phyloP scores from a whole-genome alignment of 2,888 invertebrate species.

The Boloria euphrosyne region DNA sequence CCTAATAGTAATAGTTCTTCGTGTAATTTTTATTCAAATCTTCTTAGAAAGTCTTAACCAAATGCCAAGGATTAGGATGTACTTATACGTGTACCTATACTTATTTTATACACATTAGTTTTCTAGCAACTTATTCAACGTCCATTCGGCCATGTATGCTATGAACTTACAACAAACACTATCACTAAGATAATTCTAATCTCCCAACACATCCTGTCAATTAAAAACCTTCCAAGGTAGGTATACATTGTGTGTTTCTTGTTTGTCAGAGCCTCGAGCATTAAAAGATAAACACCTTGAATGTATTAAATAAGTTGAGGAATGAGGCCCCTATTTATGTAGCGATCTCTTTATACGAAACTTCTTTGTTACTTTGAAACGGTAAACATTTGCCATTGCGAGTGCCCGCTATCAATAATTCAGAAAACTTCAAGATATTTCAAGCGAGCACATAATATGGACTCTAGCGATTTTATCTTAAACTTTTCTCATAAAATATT shows the following conservation, averaged over 20 bases:
- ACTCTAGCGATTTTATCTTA: slow-evolving; percentile 16
- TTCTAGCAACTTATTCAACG: too few species aligned
- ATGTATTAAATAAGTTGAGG: slow-evolving; percentile 26
- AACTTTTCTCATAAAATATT: slow-evolving; percentile 30
- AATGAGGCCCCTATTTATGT: slow-evolving; percentile 18
- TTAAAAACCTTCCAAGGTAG: slow-evolving; percentile 6
- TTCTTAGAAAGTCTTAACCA: too few species aligned
- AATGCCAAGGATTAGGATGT: too few species aligned
- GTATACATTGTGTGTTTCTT: neutral
- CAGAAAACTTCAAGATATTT: slow-evolving; percentile 15
- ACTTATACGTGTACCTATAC: too few species aligned
- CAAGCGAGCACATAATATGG: slow-evolving; percentile 9
- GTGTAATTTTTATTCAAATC: too few species aligned
- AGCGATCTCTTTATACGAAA: slow-evolving; percentile 27
- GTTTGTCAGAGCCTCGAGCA: slow-evolving; percentile 1
- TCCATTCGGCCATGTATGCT: too few species aligned
- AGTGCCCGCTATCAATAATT: slow-evolving; percentile 15
- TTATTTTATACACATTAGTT: too few species aligned
- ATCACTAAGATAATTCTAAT: neutral
- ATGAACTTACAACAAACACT: too few species aligned
- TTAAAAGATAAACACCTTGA: slow-evolving; percentile 14
- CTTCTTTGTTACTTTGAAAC: slow-evolving; percentile 20
- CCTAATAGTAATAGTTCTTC: too few species aligned
- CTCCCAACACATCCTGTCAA: neutral
- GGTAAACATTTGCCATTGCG: slow-evolving; percentile 26